Conservation (phyloP, 53 echinoderm and acorn worm genomes). For the Holothuria leucospilota region DNA sequence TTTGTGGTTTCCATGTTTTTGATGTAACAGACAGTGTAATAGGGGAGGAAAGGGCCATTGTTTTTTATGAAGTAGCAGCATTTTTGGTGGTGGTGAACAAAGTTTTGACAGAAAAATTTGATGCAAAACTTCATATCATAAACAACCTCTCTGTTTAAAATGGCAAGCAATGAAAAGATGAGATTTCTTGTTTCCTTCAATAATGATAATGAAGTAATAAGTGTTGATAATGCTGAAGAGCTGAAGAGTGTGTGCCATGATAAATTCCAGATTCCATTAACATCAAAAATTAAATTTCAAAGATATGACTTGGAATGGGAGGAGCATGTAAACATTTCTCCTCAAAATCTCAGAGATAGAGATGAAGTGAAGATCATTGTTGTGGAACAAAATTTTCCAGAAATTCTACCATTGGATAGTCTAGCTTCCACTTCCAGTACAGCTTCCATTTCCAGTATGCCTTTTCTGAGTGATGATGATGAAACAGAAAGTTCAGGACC, state of each 20-base stretch:
- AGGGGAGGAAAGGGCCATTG: constrained; percentile 16
- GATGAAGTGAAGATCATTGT: constrained; percentile 24
- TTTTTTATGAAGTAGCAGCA: background rate
- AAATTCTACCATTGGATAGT: background rate
- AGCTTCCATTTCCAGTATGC: background rate
- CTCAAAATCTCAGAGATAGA: background rate
- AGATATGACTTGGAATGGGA: background rate
- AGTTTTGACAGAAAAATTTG: constrained; percentile 6
- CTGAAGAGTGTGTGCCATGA: background rate
- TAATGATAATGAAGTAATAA: constrained; percentile 12
- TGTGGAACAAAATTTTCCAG: background rate
- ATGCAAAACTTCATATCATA: constrained; percentile 25
- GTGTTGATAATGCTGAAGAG: background rate
- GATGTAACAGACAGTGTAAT: constrained; percentile 11
- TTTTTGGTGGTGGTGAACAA: constrained; percentile 28
- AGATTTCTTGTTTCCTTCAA: background rate
- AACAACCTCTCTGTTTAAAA: constrained; percentile 15
- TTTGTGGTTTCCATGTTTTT: constrained; percentile 5
- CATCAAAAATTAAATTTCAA: constrained; percentile 4
- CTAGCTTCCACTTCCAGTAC: background rate
- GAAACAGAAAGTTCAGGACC: background rate
- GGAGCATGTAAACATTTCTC: constrained; percentile 2
- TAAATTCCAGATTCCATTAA: constrained; percentile 12
- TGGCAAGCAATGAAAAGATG: background rate
- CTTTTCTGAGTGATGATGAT: background rate